Percentiles rank a stretch among this genome's conserved stretches.
Evolutionary conservation across 2,113 vertebrate species (phyloP).

Genomic region (Rhinichthys klamathensis): DNA sequence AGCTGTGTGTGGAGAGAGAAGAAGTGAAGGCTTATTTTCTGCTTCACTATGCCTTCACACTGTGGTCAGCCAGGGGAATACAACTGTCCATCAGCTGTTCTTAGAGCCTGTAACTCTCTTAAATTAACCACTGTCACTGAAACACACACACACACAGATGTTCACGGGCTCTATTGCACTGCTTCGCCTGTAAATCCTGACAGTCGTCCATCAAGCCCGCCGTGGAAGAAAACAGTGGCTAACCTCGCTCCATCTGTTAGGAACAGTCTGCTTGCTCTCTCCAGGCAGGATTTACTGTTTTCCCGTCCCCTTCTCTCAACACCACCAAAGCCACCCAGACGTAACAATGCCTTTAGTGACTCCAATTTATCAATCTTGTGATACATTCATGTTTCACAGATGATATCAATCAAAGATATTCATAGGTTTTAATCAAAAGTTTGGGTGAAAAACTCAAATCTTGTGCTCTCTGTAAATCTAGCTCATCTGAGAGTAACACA

Average conservation of each 20-base stretch:
- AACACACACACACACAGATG: slow-evolving; percentile 68
- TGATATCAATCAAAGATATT: slow-evolving; percentile 47
- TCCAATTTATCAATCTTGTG: slow-evolving; percentile 50
- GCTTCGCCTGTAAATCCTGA: slow-evolving; percentile 58
- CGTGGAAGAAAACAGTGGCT: slow-evolving; percentile 55
- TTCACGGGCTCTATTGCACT: slow-evolving; percentile 51
- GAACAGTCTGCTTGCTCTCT: slow-evolving; percentile 52
- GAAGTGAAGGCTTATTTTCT: slow-evolving; percentile 56
- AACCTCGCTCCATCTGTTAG: slow-evolving; percentile 60
- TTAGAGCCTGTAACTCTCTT: slow-evolving; percentile 71
- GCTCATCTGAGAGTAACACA: neutral
- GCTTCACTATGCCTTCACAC: slow-evolving; percentile 52
- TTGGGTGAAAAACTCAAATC: slow-evolving; percentile 23
- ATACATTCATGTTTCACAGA: slow-evolving; percentile 36
- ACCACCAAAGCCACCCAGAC: slow-evolving; percentile 42
- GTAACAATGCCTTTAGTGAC: slow-evolving; percentile 37
- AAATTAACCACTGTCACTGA: slow-evolving; percentile 70
- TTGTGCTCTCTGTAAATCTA: slow-evolving; percentile 3
- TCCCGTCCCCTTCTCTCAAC: slow-evolving; percentile 22
- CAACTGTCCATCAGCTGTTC: slow-evolving; percentile 71
- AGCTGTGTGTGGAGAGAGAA: slow-evolving; percentile 17
- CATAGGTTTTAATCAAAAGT: slow-evolving; percentile 17
- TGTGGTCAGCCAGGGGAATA: slow-evolving; percentile 55
- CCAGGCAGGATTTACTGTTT: slow-evolving; percentile 53
- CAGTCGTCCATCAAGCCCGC: slow-evolving; percentile 56